Percentiles rank a stretch among this genome's conserved stretches.
Conservation (phyloP, 2,113 vertebrate species). For the Gymnorhina tibicen region DNA sequence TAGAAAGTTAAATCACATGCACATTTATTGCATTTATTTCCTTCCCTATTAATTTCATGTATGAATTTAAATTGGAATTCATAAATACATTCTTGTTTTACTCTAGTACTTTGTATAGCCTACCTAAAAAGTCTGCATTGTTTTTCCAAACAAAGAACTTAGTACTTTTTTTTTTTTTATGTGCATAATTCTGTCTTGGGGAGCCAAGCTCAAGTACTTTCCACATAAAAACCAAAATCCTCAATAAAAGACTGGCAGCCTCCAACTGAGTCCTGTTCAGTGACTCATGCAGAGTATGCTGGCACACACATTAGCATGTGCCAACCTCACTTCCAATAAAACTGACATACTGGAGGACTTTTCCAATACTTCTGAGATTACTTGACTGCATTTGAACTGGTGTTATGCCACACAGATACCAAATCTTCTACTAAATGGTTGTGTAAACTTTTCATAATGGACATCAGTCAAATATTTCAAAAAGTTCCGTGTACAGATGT, state of each 20-base stretch:
- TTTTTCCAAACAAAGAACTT: neutral
- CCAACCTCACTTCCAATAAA: neutral
- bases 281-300: fast-evolving
- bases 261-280: neutral
- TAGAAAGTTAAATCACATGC: neutral
- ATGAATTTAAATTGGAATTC: neutral
- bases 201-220: neutral
- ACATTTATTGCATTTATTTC: neutral
- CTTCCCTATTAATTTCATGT: neutral
- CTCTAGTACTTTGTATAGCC: neutral
- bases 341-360: neutral
- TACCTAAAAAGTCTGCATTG: neutral
- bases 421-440: neutral
- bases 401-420: neutral
- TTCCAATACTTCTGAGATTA: neutral
- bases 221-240: neutral
- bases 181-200: neutral
- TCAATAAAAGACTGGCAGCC: neutral
- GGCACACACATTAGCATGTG: neutral
- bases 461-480: neutral
- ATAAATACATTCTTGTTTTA: neutral
- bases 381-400: neutral
- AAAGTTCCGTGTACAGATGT: neutral
- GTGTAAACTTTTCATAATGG: neutral
- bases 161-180: neutral